Conservation (phyloP, 2,797 vertebrate species). For the Poeciliopsis gracilis region DNA sequence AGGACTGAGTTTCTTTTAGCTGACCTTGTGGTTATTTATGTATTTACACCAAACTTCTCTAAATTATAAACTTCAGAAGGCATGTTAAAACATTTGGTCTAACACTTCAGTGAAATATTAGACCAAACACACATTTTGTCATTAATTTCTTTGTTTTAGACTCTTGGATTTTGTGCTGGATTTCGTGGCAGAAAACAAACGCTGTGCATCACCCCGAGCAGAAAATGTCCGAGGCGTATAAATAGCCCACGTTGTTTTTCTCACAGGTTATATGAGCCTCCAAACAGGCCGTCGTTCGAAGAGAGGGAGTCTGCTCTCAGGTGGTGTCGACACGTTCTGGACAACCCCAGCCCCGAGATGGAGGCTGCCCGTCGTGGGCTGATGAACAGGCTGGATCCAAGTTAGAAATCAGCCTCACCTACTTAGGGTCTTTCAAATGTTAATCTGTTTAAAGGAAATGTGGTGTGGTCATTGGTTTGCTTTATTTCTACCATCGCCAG, state of each 20-base stretch:
- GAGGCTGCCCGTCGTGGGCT: constrained; percentile 80
- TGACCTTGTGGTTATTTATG: neutral
- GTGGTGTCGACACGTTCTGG: constrained; percentile 85
- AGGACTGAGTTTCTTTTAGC: neutral
- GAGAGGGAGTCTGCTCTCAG: constrained; percentile 75
- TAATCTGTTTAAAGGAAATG: neutral
- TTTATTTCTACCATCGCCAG: constrained; percentile 21
- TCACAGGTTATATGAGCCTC: constrained; percentile 69
- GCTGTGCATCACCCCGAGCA: neutral
- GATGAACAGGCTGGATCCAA: constrained; percentile 78
- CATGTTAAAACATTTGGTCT: neutral
- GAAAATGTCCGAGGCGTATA: neutral
- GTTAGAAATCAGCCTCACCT: constrained; percentile 53
- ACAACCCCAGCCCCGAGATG: constrained; percentile 83
- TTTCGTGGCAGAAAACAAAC: neutral
- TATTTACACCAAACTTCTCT: neutral
- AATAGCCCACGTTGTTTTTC: neutral
- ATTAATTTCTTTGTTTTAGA: neutral
- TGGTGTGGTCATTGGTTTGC: neutral
- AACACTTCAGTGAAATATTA: too few relatives aligned
- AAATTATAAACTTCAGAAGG: neutral
- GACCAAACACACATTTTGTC: neutral
- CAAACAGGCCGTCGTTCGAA: constrained; percentile 57
- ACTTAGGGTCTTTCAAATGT: neutral
- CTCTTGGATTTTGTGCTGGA: neutral